Evolutionary conservation across 2,888 invertebrate genomes (phyloP).

Genomic region (Opisthograptis luteolata): DNA sequence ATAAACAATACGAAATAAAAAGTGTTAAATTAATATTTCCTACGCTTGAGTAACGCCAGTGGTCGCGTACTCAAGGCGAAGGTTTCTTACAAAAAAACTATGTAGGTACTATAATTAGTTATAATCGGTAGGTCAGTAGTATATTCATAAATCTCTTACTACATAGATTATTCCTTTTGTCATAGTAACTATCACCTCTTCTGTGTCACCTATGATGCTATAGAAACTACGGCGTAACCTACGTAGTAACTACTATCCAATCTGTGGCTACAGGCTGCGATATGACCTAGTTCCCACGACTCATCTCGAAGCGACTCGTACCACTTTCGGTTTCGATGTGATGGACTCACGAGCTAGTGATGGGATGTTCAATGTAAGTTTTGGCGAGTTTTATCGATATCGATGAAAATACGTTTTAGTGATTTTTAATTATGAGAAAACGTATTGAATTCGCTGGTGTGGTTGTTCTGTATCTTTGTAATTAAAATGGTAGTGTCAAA

Average conservation of each 20-base stretch:
- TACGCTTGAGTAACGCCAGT: too few relatives aligned
- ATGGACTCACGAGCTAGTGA: constrained; percentile 28
- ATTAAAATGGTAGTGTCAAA: too few relatives aligned
- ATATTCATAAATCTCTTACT: background rate
- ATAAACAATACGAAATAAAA: too few relatives aligned
- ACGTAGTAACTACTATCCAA: too few relatives aligned
- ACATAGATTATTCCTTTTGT: background rate
- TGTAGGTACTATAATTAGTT: too few relatives aligned
- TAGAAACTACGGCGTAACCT: constrained; percentile 8
- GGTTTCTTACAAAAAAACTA: too few relatives aligned
- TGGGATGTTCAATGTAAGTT: background rate
- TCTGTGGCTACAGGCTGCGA: constrained; percentile 10
- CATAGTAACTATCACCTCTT: background rate
- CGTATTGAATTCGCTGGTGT: too few relatives aligned
- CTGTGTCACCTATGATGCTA: background rate
- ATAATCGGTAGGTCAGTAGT: too few relatives aligned
- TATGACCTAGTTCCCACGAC: constrained; percentile 46
- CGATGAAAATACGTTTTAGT: constrained; percentile 17
- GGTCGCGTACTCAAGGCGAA: too few relatives aligned
- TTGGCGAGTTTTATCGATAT: background rate
- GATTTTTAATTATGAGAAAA: too few relatives aligned
- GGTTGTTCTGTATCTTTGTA: too few relatives aligned
- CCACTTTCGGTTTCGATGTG: constrained; percentile 51
- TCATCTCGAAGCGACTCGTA: constrained; percentile 25
- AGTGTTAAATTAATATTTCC: too few relatives aligned